Base-by-base conservation (phyloP, 2,888 invertebrate species). In the Agonopterix subpropinquella region DNA sequence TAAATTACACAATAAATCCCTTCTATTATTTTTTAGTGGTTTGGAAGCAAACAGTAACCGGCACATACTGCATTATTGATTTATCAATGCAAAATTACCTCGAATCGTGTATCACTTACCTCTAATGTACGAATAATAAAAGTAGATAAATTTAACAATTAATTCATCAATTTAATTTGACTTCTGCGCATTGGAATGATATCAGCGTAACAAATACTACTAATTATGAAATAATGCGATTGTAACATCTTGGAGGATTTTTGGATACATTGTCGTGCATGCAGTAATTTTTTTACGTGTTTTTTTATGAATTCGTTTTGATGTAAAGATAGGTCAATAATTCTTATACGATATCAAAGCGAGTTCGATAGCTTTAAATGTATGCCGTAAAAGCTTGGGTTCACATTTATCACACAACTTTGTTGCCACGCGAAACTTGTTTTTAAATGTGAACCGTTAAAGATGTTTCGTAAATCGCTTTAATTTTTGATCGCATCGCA, bases 261-360 rank as follows among this genome's bases (percentile, higher is more conserved):
- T 78, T 77, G 65, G 67, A 77, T 74, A 77, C 66, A 77, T 76
- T 80, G 73, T 79, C 77, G 75, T 87, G 87, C 87, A 87, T 87
- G 87, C 81, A 74, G 77, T 82, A 77, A 68, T 71, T 67, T 70
- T 65, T 73, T 65, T 80, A 73, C 68, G 58, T 80, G 80, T 86
- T 75, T 73, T 77, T 70, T 67, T 70, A 69, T 51, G 75, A 73
- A 75, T 71, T 73, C 66, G 65, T 70, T 73, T 75, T 70, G 70
- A 70, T 58, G 61, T 39, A 5, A 28, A 28, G 28, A 28, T 28
- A 28, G 28, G 28, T 18, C 18, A 18, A 4, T 28, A 28, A 28
- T 58, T 53, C 45, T 28, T 47, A 44, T 51, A 47, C 45, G 56
- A 44, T 62, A 67, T 73, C 70, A 67, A 66, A 69, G 61, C 69